These are phyloP conservation scores for Balearica regulorum DNA, from an alignment of 2,797 vertebrate species.

Conservation along the genomic window DNA sequence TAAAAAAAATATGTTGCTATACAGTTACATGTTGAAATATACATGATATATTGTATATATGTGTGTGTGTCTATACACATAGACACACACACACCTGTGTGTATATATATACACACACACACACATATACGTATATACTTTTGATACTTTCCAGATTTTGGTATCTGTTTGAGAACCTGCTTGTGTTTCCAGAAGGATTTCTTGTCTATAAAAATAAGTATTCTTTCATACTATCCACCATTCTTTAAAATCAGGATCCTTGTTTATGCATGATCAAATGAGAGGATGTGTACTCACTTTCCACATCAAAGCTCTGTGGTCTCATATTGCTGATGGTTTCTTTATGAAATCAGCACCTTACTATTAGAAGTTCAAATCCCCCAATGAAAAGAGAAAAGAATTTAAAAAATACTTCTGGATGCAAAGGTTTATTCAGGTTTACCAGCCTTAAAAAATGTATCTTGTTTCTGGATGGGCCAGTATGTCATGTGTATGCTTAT, in stretches of 20 bases:
- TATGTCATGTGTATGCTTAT: constrained; percentile 58
- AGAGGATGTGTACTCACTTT: constrained; percentile 24
- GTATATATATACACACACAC: not conserved
- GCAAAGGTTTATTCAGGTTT: constrained; percentile 64
- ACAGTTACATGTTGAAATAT: constrained; percentile 42
- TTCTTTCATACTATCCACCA: constrained; percentile 30
- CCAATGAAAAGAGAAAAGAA: constrained; percentile 3
- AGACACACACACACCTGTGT: not conserved
- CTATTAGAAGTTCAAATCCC: not conserved
- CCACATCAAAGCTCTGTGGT: constrained; percentile 28
- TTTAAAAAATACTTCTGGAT: constrained; percentile 70
- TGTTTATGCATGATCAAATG: constrained; percentile 31
- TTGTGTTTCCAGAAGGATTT: constrained; percentile 70
- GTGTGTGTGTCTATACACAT: constrained; percentile 26
- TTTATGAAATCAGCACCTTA: constrained; percentile 14
- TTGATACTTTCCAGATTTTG: constrained; percentile 33
- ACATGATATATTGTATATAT: not conserved
- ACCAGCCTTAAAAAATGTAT: constrained; percentile 58
- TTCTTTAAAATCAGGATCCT: constrained; percentile 49
- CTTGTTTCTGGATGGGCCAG: constrained; percentile 54
- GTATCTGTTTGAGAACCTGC: constrained; percentile 45
- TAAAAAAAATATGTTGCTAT: constrained; percentile 6
- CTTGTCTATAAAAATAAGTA: constrained; percentile 39
- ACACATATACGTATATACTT: not conserved
- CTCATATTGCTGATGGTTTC: not conserved